These are phyloP conservation scores for Genyomyrus donnyi DNA, from an alignment of 2,113 vertebrate species.

Conservation along the genomic window DNA sequence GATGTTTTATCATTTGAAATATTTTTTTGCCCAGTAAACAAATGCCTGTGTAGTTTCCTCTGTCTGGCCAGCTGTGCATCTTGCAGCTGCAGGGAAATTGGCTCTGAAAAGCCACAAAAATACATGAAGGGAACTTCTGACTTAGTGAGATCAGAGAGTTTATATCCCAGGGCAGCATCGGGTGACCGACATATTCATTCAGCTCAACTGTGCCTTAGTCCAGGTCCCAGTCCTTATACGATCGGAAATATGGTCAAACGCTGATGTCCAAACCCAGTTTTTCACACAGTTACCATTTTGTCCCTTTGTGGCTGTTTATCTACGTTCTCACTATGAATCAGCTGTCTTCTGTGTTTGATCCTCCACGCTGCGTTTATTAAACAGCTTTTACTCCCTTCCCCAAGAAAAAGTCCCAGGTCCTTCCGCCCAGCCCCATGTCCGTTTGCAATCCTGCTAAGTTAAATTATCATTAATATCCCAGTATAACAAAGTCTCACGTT, in stretches of 20 bases:
- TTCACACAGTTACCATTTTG: not conserved
- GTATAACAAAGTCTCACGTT: not conserved
- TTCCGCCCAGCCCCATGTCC: not conserved
- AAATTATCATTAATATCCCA: not conserved
- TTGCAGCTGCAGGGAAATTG: not conserved
- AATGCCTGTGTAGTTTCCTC: not conserved
- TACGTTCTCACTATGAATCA: not conserved
- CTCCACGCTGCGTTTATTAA: not conserved
- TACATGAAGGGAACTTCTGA: not conserved
- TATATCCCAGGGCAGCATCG: not conserved
- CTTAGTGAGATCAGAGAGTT: not conserved
- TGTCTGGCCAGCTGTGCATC: not conserved
- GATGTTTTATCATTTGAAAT: not conserved
- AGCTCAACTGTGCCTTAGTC: not conserved
- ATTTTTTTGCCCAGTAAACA: not conserved
- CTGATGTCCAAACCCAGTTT: not conserved
- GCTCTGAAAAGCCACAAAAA: not conserved
- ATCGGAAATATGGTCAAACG: not conserved
- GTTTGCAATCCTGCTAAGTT: not conserved
- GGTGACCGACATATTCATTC: not conserved
- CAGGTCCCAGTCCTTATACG: not conserved
- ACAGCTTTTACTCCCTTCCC: not conserved
- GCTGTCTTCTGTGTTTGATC: not conserved
- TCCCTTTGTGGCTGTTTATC: not conserved
- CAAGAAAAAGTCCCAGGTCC: not conserved